phyloP scores from a whole-genome alignment of 2,888 invertebrate species.

The Eumacrocentrus americanus region DNA sequence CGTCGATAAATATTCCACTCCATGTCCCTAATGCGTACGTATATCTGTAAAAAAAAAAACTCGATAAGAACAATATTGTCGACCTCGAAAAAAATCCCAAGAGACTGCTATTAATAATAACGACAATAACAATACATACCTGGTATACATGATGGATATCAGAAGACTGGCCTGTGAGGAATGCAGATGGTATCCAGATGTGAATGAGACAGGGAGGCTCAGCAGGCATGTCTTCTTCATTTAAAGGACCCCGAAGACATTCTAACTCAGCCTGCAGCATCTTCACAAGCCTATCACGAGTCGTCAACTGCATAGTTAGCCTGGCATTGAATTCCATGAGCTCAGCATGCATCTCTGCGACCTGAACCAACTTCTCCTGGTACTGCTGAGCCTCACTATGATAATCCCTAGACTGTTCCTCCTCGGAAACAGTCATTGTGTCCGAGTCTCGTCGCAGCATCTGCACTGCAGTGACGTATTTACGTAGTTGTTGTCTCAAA shows the following conservation, averaged over 20 bases:
- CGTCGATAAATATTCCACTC: slow-evolving; percentile 97
- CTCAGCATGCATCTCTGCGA: slow-evolving; percentile 94
- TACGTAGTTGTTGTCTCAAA: slow-evolving; percentile 82
- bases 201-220: slow-evolving; percentile 69
- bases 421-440: slow-evolving; percentile 50
- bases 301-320: slow-evolving; percentile 73
- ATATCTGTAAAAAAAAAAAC: slow-evolving; percentile 71
- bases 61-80: too few species aligned
- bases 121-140: slow-evolving; percentile 62
- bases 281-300: slow-evolving; percentile 66
- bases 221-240: slow-evolving; percentile 60
- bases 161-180: slow-evolving; percentile 74
- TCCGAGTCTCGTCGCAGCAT: slow-evolving; percentile 71
- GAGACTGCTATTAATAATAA: background rate
- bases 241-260: slow-evolving; percentile 70
- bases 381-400: slow-evolving; percentile 78
- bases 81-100: slow-evolving; percentile 1
- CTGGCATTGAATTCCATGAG: slow-evolving; percentile 90
- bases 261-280: slow-evolving; percentile 70
- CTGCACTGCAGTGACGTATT: slow-evolving; percentile 89
- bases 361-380: slow-evolving; percentile 87
- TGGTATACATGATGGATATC: slow-evolving; percentile 90
- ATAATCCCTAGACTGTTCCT: slow-evolving; percentile 60
- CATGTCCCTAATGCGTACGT: slow-evolving; percentile 80
- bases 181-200: slow-evolving; percentile 87